These are phyloP conservation scores for Prietella phreatophila DNA, from an alignment of 2,113 vertebrate genomes.

Conservation along the genomic window DNA sequence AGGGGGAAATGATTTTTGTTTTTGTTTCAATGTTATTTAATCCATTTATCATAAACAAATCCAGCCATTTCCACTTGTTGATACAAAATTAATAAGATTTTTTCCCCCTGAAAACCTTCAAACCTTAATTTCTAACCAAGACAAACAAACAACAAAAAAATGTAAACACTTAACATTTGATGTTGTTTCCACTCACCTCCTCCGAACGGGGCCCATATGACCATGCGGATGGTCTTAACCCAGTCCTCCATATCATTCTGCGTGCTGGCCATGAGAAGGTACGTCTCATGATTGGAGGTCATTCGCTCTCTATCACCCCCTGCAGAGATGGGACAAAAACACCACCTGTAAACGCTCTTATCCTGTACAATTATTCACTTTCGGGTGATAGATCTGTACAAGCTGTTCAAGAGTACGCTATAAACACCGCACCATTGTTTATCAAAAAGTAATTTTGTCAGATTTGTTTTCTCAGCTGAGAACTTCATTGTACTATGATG, in stretches of 20 bases:
- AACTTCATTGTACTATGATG: neutral
- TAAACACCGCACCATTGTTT: too few relatives aligned
- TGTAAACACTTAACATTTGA: too few relatives aligned
- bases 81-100: too few relatives aligned
- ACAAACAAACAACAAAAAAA: too few relatives aligned
- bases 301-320: constrained; percentile 95
- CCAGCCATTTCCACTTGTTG: neutral
- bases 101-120: too few relatives aligned
- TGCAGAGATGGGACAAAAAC: constrained; percentile 61
- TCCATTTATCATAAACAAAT: neutral
- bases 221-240: constrained; percentile 95
- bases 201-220: constrained; percentile 98
- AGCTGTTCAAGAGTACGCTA: neutral
- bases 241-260: constrained; percentile 99
- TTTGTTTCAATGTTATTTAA: neutral
- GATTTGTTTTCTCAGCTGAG: neutral
- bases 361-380: neutral
- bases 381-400: neutral
- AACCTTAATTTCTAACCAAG: neutral
- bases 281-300: constrained; percentile 98
- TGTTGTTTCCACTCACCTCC: constrained; percentile 80
- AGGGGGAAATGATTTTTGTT: neutral
- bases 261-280: constrained; percentile 98
- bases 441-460: neutral
- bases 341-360: neutral